Evolutionary conservation across 2,113 vertebrate species (phyloP), one percentile per base, ranked within the genome.

Genomic region (Pseudolaguvia tuberculata): DNA sequence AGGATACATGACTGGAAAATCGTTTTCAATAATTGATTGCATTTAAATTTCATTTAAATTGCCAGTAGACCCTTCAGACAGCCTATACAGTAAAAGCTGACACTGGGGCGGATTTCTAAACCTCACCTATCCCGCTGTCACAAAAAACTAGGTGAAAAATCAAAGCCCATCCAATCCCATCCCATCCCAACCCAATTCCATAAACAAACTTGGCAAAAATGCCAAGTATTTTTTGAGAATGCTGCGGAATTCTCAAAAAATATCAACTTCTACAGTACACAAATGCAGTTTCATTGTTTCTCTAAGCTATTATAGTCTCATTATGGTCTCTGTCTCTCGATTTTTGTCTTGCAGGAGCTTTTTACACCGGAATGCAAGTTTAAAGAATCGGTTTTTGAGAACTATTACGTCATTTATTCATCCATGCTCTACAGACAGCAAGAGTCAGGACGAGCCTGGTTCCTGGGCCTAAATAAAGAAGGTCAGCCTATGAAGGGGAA

Each of bases 341-440:
- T 51, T 4, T 67, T 76, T 70, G 85, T 80, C 78, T 70, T 50
- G 73, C 87, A 98, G 96, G 96, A 98, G 91, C 93, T 97, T 92
- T 98, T 98, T 90, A 98, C 96, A 63, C 92, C 95, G 1, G 96
- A 98, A 89, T 98, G 96, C 90, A 98, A 98, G 90, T 98, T 98
- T 87, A 98, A 98, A 89, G 96, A 98, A 88, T 98, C 96, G 7
- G 96, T 98, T 88, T 98, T 97, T 81, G 96, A 98, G 91, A 98
- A 98, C 88, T 98, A 98, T 90, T 98, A 98, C 79, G 96, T 98
- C 87, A 96, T 98, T 91, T 98, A 98, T 91, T 98, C 96, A 83
- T 98, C 96, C 56, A 97, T 97, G 96, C 92, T 98, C 72, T 98
- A 98, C 87, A 92, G 96, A 88, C 96, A 99, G 90, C 95, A 99